phyloP scores from a whole-genome alignment of 1,140 invertebrate species.

The Battus philenor region DNA sequence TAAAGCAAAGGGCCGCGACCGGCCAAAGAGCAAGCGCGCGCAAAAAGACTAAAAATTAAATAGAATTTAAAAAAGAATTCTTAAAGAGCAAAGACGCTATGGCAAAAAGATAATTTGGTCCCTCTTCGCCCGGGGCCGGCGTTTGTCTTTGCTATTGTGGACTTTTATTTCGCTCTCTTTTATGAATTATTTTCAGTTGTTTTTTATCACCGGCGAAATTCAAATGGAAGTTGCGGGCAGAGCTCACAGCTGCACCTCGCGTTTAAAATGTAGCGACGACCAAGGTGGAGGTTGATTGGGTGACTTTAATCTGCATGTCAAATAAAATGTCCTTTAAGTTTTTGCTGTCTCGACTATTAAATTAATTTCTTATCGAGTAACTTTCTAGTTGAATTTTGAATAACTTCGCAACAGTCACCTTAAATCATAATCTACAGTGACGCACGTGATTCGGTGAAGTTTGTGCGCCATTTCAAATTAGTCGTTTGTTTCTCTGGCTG shows the following conservation, averaged over 20 bases:
- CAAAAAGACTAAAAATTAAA: conserved; percentile 65
- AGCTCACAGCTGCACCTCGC: conserved; percentile 9
- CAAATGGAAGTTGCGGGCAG: conserved; percentile 38
- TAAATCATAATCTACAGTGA: conserved; percentile 13
- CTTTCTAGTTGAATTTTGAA: too few relatives aligned
- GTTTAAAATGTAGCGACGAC: conserved; percentile 5
- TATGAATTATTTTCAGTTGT: conserved; percentile 71
- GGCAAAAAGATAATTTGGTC: conserved; percentile 66
- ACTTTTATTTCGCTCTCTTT: conserved; percentile 68
- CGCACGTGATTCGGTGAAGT: conserved; percentile 5
- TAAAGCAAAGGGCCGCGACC: conserved; percentile 50
- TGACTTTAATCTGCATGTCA: conserved; percentile 13
- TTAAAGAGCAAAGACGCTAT: conserved; percentile 64
- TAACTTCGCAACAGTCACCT: too few relatives aligned
- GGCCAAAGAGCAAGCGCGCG: conserved; percentile 50
- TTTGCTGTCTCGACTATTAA: too few relatives aligned
- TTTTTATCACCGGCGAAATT: conserved; percentile 60
- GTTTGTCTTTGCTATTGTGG: conserved; percentile 72
- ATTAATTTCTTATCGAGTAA: too few relatives aligned
- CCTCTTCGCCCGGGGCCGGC: conserved; percentile 37
- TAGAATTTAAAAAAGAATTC: conserved; percentile 73
- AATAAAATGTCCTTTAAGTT: neutral
- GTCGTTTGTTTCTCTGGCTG: conserved; percentile 28
- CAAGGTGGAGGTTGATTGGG: conserved; percentile 6
- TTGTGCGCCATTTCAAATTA: conserved; percentile 35